Evolutionary conservation across 2,888 invertebrate species (phyloP), one percentile per base, ranked within the genome.

Genomic region (Orchestes rusci): DNA sequence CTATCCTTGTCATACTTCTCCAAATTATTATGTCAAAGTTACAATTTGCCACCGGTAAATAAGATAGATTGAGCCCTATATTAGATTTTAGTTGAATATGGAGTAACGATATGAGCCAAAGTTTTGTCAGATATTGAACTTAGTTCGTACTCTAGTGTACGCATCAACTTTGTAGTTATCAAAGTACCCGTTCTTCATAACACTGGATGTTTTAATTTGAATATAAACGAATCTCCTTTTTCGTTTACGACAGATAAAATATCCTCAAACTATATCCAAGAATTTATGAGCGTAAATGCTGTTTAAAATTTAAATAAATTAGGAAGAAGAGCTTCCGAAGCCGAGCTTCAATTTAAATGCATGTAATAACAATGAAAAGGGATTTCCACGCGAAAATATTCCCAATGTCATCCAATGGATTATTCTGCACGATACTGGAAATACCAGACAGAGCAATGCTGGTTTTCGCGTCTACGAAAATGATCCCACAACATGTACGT

Each of bases 381-480:
- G 45, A 39, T 49, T 53, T 49, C 42, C 41, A 45, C 39, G 45
- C 43, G 51, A 53, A 55, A 56, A 51, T 55, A 53, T 52, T 53
- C 52, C 50, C 55, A 53, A 53, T 55, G 54, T 48, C 48, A 49
- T 46, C 47, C 48, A 56, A 56, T 52, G 53, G 54, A 54, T 53
- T 56, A 54, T 53, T 50, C 45, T 45, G 40, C 39, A 34, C 38
- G 38, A 38, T 29, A 39, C 43, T 28, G 38, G 39, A 41, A 41
- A 32, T n/a, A 41, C 36, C 33, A 37, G 41, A 41, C 32, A 37
- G 35, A n/a, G n/a, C n/a, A n/a, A n/a, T 41, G 10, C 30, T 37
- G 29, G 27, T 37, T 41, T 40, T 20, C 36, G 41, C 36, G n/a
- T 36, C 10, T 36, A 17, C 31, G 13, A 43, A 31, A 43, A 39